Base-by-base conservation (phyloP, 2,113 vertebrate genomes). In the Fregetta grallaria region DNA sequence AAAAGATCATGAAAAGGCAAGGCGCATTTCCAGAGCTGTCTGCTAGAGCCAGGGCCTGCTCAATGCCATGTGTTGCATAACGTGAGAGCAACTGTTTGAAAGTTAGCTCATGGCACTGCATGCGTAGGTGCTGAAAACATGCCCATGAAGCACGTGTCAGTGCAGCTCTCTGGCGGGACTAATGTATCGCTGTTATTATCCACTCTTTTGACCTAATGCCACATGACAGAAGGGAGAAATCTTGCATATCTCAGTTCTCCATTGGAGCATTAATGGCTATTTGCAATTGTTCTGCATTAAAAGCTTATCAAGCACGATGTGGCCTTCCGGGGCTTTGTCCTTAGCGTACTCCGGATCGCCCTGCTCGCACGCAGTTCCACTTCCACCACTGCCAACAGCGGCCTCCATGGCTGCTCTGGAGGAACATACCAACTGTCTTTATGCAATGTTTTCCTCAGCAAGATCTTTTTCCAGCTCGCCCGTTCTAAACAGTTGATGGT, bases 241-340 rank as follows among this genome's bases (percentile, higher is more conserved):
- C 42, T 45, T 53, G 42, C 14, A 19, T 72, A 42, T 88, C 62
- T 62, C 50, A 67, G 45, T 56, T 61, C 38, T 36, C 67, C 47
- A 16, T 21, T 23, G 36, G 74, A 84, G 91, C 86, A 95, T 94
- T 96, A 90, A 90, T 78, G 44, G 32, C 65, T 81, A 73, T 92
- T 94, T 92, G 68, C 62, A 83, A 45, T 86, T 77, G 70, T 85
- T 95, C 73, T 91, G 55, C 90, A 91, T 50, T 84, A 92, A 84
- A 90, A 90, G 71, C 88, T 91, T 71, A 85, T 71, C 75, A 86
- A 70, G 56, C 56, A n/a, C 11, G 11, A 52, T 56, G 71, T 25
- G 65, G 76, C 42, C 70, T 82, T 88, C 61, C 1, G 14, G 80
- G 76, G 20, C 63, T 87, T 88, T 92, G 77, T 74, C 55, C 88